phyloP scores from a whole-genome alignment of 2,888 invertebrate species.

The Phorcus lineatus region DNA sequence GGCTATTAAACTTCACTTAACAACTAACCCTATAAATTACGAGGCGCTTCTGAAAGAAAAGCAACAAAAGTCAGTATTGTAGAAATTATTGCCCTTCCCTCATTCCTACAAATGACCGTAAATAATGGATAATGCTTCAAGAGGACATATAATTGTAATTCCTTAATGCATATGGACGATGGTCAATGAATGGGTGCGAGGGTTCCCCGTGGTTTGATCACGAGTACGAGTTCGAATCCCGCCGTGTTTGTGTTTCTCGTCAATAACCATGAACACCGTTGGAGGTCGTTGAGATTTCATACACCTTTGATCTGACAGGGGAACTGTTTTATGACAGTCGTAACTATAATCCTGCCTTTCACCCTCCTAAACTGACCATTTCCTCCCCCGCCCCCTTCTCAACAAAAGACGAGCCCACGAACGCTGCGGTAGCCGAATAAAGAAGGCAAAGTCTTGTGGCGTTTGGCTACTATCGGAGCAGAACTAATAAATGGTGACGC shows the following conservation, averaged over 20 bases:
- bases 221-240: background rate
- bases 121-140: background rate
- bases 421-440: background rate
- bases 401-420: background rate
- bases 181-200: background rate
- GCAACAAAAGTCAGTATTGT: background rate
- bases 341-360: background rate
- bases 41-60: background rate
- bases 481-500: conserved; percentile 2
- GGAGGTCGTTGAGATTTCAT: background rate
- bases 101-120: conserved; percentile 7
- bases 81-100: background rate
- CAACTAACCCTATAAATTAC: background rate
- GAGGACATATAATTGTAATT: background rate
- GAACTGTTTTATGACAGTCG: conserved; percentile 10
- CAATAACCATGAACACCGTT: background rate
- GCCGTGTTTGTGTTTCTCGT: background rate
- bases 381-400: background rate
- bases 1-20: too few relatives aligned
- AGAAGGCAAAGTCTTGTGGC: background rate
- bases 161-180: conserved; percentile 15
- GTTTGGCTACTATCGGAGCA: background rate
- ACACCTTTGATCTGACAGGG: conserved; percentile 16
- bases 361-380: conserved; percentile 8
- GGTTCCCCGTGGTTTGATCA: background rate